Base-by-base conservation (phyloP, 2,888 invertebrate genomes). In the Gisinianus flammeolus region DNA sequence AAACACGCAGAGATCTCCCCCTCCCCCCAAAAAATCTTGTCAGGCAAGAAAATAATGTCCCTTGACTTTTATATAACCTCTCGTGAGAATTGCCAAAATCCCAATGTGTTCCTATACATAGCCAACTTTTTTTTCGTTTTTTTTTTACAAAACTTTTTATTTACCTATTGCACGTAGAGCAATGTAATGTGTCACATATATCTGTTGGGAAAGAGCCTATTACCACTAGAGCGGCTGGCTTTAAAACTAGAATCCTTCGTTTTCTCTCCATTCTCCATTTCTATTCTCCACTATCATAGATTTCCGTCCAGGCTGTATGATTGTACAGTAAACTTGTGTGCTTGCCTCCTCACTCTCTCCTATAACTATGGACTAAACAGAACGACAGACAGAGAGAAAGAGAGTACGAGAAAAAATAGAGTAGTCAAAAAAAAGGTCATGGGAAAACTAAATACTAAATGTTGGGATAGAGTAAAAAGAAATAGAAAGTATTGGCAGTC, bases 71-170 rank as follows among this genome's bases (percentile, higher is more conserved):
- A 79, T 81, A 78, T 71, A 79, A 44, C 58, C 79, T 79, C 81
- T 81, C 81, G 78, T 78, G 81, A 81, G 81, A 81, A 79, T 81
- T 79, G 78, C 77, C 77, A 70, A 78, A 80, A 80, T 80, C 78
- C 79, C 78, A 71, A 79, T 72, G 77, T 80, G 2, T 26, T 62
- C 62, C 28, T 44, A 12, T 28, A 62, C 76, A 35, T 33, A 22
- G 35, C 31, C 68, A 69, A 52, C 67, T 75, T 75, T 67, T 52
- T 35, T 31, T 33, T 64, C 44, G 16, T 44, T 24, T 76, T 76
- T 70, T 68, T 67, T 67, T 68, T 68, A 70, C 56, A 66, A 70
- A 75, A 67, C 73, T 77, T 79, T 79, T 72, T 70, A 70, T 77
- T 74, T 79, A 74, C 79, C 77, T 79, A 79, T 76, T 79, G 79